Base-by-base conservation (phyloP, 2,113 vertebrate species). In the Bufo gargarizans region DNA sequence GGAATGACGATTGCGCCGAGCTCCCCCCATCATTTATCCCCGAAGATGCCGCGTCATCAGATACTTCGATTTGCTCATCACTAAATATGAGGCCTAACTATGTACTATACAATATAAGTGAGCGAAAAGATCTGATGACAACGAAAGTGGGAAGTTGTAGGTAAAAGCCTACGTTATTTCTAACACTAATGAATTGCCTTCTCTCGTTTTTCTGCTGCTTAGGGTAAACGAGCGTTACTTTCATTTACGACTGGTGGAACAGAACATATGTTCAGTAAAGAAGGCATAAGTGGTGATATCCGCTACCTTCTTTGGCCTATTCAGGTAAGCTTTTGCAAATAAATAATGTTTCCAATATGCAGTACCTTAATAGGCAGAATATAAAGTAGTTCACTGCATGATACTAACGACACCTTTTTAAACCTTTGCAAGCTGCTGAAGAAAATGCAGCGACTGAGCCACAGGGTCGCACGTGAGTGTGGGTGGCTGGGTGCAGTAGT, bases 281-380 rank as follows among this genome's bases (percentile, higher is more conserved):
- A 87, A 69, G 86, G 86, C 22, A 20, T 14, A 79, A 87, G 61
- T 71, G 86, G 86, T 43, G 77, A 87, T 19, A 80, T 87, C 50
- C 76, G 59, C 9, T 94, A 92, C 77, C 45, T 94, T 55, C 91
- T 95, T n/a, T 95, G 94, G 94, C 94, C 94, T 6, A 92, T 96
- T 63, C 94, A 96, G 93, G 95, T 95, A 94, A 47, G 59, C 1
- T 14, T n/a, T 14, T 82, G 2, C 19, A 61, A 61, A 19, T 22
- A 61, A 61, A 81, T 61, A 10, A 67, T 65, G 10, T 13, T n/a
- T 81, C 55, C 4, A 33, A 33, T 33, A 12, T 33, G 2, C 3
- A n/a, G 12, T 33, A 72, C 16, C 4, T 72, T 72, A 9, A 16
- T 4, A 33, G 10, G 78, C 22, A 81, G n/a, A 43, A 59, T 49